A percentile compares a stretch with the other conserved stretches of the same genome.
Conservation (phyloP, 30 jellyfish, hydroid and myxozoan genomes). For the Aurelia sp. region DNA sequence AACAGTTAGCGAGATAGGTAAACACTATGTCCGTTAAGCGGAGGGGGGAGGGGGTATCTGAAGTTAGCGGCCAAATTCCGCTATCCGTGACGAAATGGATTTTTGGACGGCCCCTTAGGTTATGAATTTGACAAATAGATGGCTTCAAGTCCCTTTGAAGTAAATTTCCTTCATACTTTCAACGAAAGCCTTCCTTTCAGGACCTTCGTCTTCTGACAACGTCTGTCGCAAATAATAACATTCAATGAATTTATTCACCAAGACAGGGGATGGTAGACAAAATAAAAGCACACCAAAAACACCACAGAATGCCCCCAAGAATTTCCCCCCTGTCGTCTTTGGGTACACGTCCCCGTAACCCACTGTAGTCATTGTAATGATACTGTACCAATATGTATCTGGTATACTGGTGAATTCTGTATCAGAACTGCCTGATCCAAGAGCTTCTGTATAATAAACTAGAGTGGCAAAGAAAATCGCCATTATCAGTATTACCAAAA, state of each 20-base stretch:
- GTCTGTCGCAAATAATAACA: constrained; percentile 73
- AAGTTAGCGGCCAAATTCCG: too few relatives aligned
- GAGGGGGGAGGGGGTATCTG: too few relatives aligned
- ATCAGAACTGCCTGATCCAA: background rate
- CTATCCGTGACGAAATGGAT: too few relatives aligned
- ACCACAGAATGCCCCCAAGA: constrained; percentile 79
- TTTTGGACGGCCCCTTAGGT: too few relatives aligned
- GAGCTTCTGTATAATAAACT: constrained; percentile 61
- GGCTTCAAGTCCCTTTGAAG: constrained; percentile 49
- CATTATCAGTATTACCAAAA: constrained; percentile 54
- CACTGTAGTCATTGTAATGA: constrained; percentile 87
- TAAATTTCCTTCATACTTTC: constrained; percentile 80
- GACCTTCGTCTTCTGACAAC: constrained; percentile 26
- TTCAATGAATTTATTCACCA: constrained; percentile 86
- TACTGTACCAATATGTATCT: constrained; percentile 85
- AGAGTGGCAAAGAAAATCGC: constrained; percentile 80
- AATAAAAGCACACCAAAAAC: constrained; percentile 81
- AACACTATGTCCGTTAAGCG: too few relatives aligned
- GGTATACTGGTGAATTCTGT: constrained; percentile 71
- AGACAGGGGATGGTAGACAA: constrained; percentile 91
- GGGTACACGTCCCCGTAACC: constrained; percentile 97
- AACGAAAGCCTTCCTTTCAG: constrained; percentile 73
- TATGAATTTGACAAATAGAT: too few relatives aligned
- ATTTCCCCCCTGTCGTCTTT: constrained; percentile 68
- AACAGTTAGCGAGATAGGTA: too few relatives aligned